Evolutionary conservation across 2,113 vertebrate genomes (phyloP).

Genomic region (Pleuronectes platessa): DNA sequence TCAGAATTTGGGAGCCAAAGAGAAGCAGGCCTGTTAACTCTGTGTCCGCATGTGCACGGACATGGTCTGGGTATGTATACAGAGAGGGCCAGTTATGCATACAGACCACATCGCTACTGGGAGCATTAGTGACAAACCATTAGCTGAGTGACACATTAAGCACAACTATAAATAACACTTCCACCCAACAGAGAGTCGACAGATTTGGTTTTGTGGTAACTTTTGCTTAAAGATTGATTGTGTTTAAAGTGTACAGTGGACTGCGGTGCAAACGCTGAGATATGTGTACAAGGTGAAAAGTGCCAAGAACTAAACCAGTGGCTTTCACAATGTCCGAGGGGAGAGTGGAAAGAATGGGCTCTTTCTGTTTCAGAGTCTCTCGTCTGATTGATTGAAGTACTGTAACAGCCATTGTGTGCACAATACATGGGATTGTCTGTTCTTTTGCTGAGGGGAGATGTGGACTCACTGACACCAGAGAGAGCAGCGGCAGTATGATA

Average conservation of each 20-base stretch:
- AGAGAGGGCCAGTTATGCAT: constrained; percentile 12
- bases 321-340: neutral
- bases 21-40: neutral
- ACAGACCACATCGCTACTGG: constrained; percentile 26
- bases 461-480: constrained; percentile 8
- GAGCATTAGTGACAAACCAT: constrained; percentile 29
- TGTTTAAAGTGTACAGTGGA: neutral
- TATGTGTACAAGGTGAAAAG: neutral
- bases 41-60: neutral
- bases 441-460: constrained; percentile 31
- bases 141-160: constrained; percentile 41
- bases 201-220: neutral
- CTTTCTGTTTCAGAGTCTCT: no score
- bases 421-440: constrained; percentile 32
- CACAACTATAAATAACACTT: constrained; percentile 38
- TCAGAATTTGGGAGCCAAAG: neutral
- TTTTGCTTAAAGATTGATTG: constrained; percentile 12
- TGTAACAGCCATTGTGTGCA: constrained; percentile 39
- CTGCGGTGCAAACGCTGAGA: no score
- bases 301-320: neutral
- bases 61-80: neutral
- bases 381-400: constrained; percentile 31
- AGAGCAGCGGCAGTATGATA: neutral
- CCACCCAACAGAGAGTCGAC: constrained; percentile 4
- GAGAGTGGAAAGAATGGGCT: neutral